A percentile compares a stretch with the other conserved stretches of the same genome.
Evolutionary conservation across 2,113 vertebrate genomes (phyloP).

Genomic region (Mugil cephalus): DNA sequence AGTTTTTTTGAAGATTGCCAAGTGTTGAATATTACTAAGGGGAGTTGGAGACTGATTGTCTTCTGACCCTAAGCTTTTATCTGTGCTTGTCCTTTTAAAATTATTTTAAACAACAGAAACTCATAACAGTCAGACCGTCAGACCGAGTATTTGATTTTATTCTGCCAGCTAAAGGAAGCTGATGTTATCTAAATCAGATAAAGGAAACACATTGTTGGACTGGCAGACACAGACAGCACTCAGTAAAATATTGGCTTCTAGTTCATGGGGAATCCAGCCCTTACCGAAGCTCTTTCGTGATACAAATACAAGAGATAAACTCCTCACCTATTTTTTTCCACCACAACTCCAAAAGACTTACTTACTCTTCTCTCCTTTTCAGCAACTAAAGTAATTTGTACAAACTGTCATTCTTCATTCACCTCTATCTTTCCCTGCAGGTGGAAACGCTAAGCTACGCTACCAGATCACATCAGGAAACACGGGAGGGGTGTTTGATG

Average conservation of each 20-base stretch:
- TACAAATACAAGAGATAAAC: conserved; percentile 5
- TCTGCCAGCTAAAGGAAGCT: not conserved
- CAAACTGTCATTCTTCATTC: not conserved
- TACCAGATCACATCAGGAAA: conserved; percentile 93
- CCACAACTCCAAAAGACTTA: not conserved
- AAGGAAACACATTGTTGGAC: not conserved
- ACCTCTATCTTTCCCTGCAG: conserved; percentile 65
- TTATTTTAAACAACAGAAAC: not conserved
- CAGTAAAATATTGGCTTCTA: not conserved
- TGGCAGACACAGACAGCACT: conserved; percentile 9
- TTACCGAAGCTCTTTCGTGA: conserved; percentile 13
- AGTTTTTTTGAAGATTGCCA: too few relatives aligned
- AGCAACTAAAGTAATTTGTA: not conserved
- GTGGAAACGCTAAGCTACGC: conserved; percentile 89
- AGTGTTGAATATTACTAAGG: too few relatives aligned
- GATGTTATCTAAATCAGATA: conserved; percentile 18
- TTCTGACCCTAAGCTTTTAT: too few relatives aligned
- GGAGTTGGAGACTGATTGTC: too few relatives aligned
- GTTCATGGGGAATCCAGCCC: not conserved
- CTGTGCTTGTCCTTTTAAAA: too few relatives aligned
- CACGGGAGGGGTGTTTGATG: conserved; percentile 87
- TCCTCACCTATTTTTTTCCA: not conserved
- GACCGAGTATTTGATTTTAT: conserved; percentile 1
- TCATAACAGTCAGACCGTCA: not conserved
- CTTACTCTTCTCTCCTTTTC: not conserved